Evolutionary conservation across 2,888 invertebrate genomes (phyloP).

Genomic region (Drosophila percnosoma): DNA sequence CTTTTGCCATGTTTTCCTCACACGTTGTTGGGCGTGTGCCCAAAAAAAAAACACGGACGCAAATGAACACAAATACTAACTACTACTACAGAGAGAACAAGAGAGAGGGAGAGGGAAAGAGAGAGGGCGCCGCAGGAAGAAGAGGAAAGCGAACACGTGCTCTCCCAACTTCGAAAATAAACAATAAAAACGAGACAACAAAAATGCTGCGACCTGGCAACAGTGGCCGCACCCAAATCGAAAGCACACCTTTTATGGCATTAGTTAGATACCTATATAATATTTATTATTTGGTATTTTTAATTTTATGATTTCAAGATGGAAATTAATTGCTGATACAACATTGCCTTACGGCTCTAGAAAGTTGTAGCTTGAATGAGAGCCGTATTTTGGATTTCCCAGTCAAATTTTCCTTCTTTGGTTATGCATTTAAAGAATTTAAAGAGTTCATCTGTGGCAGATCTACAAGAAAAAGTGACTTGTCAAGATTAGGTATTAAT

Average conservation of each 20-base stretch:
- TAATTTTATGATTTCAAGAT: not conserved
- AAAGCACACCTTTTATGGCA: not conserved
- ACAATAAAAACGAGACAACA: slow-evolving; percentile 3
- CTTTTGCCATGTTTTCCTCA: slow-evolving; percentile 18
- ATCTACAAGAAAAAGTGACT: not conserved
- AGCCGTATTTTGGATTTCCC: not conserved
- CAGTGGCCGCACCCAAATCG: slow-evolving; percentile 29
- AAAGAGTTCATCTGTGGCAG: not conserved
- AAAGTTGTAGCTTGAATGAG: not conserved
- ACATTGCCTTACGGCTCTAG: not conserved
- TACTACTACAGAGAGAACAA: not conserved
- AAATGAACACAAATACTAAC: not conserved
- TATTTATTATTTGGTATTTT: not conserved
- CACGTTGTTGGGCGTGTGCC: slow-evolving; percentile 56
- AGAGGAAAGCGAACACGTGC: slow-evolving; percentile 38
- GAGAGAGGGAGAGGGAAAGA: not conserved
- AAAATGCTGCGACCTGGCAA: slow-evolving; percentile 36
- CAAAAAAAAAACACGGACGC: slow-evolving; percentile 28
- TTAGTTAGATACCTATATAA: not conserved
- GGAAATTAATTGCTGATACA: not conserved
- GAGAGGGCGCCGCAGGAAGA: not conserved
- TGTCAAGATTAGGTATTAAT: not conserved
- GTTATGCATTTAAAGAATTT: not conserved
- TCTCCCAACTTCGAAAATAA: slow-evolving; percentile 18
- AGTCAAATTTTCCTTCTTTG: not conserved